phyloP scores from a whole-genome alignment of 2,113 vertebrate species.

The Centrocercus urophasianus region DNA sequence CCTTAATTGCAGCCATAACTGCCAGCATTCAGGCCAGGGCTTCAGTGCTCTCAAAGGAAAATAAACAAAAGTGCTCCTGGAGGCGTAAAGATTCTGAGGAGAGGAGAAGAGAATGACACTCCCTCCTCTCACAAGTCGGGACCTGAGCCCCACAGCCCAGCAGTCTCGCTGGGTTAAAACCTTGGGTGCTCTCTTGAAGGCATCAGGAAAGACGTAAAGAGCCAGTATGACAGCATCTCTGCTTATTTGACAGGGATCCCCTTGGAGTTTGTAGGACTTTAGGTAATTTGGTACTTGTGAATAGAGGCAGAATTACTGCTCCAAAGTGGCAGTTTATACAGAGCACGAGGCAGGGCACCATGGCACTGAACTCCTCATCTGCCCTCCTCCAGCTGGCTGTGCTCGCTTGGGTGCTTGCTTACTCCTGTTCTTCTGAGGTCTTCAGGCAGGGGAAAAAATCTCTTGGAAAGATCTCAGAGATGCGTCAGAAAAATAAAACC shows the following conservation, averaged over 20 bases:
- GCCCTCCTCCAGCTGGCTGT: neutral
- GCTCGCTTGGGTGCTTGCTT: neutral
- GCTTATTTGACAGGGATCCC: neutral
- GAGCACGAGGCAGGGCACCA: neutral
- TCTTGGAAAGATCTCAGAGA: neutral
- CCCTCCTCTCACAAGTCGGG: neutral
- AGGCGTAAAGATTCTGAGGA: neutral
- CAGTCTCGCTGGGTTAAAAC: neutral
- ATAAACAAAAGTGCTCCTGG: neutral
- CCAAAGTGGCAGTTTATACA: neutral
- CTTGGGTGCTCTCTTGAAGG: neutral
- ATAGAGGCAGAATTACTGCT: neutral
- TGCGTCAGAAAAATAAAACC: neutral
- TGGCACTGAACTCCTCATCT: no score
- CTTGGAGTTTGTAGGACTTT: neutral
- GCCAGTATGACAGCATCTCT: neutral
- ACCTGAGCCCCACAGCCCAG: neutral
- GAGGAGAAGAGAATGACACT: neutral
- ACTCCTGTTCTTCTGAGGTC: neutral
- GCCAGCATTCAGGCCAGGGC: neutral
- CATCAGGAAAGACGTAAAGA: conserved; percentile 9
- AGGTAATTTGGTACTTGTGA: neutral
- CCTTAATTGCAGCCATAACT: neutral
- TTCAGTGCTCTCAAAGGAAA: neutral
- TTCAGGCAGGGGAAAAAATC: neutral